These are phyloP conservation scores for Lipophrys pholis DNA, from an alignment of 2,113 vertebrate genomes.

Conservation along the genomic window DNA sequence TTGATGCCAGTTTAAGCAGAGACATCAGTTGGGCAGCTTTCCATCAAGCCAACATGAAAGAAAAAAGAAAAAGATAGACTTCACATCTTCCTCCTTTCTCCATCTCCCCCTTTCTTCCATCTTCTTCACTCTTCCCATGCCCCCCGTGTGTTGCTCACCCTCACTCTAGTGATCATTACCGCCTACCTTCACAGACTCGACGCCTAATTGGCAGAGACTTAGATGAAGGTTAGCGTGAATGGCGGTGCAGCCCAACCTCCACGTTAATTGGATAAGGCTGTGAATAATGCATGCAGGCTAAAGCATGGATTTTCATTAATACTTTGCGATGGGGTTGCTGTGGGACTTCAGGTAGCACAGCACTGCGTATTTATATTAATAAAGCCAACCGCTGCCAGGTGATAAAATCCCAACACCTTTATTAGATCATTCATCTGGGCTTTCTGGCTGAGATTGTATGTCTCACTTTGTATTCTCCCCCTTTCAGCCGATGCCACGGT, in stretches of 20 bases:
- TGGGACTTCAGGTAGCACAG: constrained; percentile 56
- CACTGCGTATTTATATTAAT: constrained; percentile 73
- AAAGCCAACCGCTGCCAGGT: constrained; percentile 53
- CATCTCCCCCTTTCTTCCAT: constrained; percentile 2
- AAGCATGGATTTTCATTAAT: constrained; percentile 78
- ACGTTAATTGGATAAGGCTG: constrained; percentile 78
- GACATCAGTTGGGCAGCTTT: constrained; percentile 52
- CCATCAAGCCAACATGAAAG: constrained; percentile 44
- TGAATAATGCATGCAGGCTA: constrained; percentile 82
- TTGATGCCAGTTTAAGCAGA: constrained; percentile 52
- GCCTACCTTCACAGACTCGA: constrained; percentile 54
- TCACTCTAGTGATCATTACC: constrained; percentile 62
- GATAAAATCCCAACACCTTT: constrained; percentile 50
- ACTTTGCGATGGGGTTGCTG: constrained; percentile 47
- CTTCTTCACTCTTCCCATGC: background rate
- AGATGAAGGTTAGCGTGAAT: constrained; percentile 62
- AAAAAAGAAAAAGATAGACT: background rate
- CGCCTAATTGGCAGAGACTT: constrained; percentile 75
- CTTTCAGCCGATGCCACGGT: constrained; percentile 23
- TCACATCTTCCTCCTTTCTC: background rate
- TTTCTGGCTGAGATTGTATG: constrained; percentile 30
- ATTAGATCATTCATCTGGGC: constrained; percentile 62
- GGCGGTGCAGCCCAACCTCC: constrained; percentile 48
- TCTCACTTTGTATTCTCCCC: constrained; percentile 36
- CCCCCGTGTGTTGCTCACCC: constrained; percentile 21